Evolutionary conservation across 2,888 invertebrate species (phyloP), one percentile per base, ranked within the genome.

Genomic region (Andrena haemorrhoa): DNA sequence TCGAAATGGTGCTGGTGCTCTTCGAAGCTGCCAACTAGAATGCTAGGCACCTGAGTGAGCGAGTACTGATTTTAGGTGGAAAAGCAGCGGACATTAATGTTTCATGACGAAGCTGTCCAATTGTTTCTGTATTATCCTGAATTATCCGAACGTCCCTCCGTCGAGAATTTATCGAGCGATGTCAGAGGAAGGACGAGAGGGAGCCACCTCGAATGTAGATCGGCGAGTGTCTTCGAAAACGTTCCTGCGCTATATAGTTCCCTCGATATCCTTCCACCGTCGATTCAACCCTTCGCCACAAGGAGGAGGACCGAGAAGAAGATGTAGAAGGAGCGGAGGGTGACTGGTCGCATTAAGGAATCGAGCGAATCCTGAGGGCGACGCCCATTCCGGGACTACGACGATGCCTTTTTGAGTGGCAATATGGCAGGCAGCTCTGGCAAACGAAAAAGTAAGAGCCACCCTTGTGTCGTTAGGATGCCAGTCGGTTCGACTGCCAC

Each of bases 161-260:
- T 60, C 56, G 73, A 81, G 89, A 90, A 89, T 91, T 91, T 90
- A 90, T 91, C 88, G 89, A 84, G 84, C 86, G 88, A 90, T 89
- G 88, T 88, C 83, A 84, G 75, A 56, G 47, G 33, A 61, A 75
- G 82, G 74, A 61, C 64, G 60, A 60, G 26, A 16, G 31, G 20
- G 47, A 7, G 58, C 10, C 29, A 47, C 33, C 41, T 76, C 31
- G 75, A 79, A 87, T 82, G 79, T 82, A 81, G 82, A 87, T 88
- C 84, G 81, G 63, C 75, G 78, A 84, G 73, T 75, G 73, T 74
- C 85, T 83, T 76, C 60, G 60, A 41, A 64, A 82, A 86, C 81
- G 58, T 71, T 60, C 31, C 63, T 29, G 8, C 31, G 56, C 51
- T 41, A 16, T 41, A 41, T 41, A 41, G 41, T 51, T 35, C 58